These are phyloP conservation scores for Invenusta paracnida DNA, from an alignment of 2,888 invertebrate species.

Conservation along the genomic window DNA sequence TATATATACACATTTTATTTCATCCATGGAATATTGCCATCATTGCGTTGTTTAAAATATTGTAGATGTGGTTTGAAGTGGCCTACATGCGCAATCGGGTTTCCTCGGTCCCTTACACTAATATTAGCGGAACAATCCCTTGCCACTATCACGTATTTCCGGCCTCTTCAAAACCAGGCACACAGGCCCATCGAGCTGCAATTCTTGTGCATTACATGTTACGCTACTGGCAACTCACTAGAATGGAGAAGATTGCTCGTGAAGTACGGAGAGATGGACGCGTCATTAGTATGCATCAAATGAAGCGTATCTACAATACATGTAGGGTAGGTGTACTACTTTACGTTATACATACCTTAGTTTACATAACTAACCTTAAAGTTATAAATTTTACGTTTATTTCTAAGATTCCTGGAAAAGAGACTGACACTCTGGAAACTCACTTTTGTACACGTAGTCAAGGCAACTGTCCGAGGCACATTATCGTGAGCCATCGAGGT, in stretches of 20 bases:
- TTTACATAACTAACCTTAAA: no score
- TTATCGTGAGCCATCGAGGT: not conserved
- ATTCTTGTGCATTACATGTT: not conserved
- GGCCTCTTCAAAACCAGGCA: not conserved
- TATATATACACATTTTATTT: no score
- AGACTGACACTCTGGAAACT: not conserved
- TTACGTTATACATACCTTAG: no score
- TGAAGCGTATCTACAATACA: not conserved
- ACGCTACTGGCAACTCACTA: not conserved
- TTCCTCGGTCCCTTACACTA: conserved; percentile 22
- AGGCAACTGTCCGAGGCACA: not conserved
- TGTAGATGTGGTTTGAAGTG: conserved; percentile 34
- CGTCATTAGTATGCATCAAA: not conserved
- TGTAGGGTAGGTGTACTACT: not conserved
- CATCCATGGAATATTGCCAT: no score
- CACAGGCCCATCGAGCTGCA: not conserved
- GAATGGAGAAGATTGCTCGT: not conserved
- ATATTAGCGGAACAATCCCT: conserved; percentile 4
- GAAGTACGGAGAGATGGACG: not conserved
- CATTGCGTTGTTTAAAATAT: no score
- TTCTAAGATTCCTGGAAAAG: not conserved
- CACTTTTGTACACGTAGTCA: conserved; percentile 9
- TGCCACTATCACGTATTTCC: not conserved
- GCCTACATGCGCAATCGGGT: conserved; percentile 9
- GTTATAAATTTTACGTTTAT: no score